Evolutionary conservation across 2,888 invertebrate species (phyloP), one percentile per base, ranked within the genome.

Genomic region (Blera fallax): DNA sequence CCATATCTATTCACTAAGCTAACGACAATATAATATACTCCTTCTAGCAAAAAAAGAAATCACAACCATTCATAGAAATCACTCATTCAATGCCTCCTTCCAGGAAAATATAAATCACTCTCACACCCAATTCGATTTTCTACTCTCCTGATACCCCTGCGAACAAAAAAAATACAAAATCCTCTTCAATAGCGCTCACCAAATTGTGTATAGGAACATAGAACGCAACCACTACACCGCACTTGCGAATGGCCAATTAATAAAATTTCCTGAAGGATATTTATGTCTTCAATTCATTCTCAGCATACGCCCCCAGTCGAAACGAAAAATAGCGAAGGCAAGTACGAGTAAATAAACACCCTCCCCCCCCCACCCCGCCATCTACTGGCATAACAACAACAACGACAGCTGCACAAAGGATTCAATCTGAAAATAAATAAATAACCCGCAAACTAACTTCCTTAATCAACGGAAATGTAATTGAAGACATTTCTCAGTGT

Each of bases 401-500:
- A 70, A 52, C 64, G 80, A 76, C 85, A 76, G 70, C 77, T 76
- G 81, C 81, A 76, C 72, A 81, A 81, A 81, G 72, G 80, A 73
- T 85, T 85, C 85, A 81, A 81, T 85, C 85, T 67, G 72, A 85
- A 85, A 85, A 77, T 85, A 85, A 85, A 81, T 85, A 85, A 85
- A 85, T 85, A 85, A 81, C 48, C 84, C 81, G 40, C 80, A 85
- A 81, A 85, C 85, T 85, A 85, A 85, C 76, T 85, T 81, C 85
- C 85, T 85, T 72, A 85, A 85, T 85, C 81, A 85, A 85, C 81
- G 81, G 18, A 85, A 84, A 81, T 81, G 81, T 85, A 85, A 85
- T 85, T 81, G 85, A 85, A 85, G 85, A 85, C 85, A 85, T 85
- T 85, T 85, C 76, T 85, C 85, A 77, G 85, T 72, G 81, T 85